A percentile compares a stretch with the other conserved stretches of the same genome.
These are phyloP conservation scores for Hippopotamus amphibius DNA, from an alignment of 2,113 vertebrate genomes.

Conservation along the genomic window DNA sequence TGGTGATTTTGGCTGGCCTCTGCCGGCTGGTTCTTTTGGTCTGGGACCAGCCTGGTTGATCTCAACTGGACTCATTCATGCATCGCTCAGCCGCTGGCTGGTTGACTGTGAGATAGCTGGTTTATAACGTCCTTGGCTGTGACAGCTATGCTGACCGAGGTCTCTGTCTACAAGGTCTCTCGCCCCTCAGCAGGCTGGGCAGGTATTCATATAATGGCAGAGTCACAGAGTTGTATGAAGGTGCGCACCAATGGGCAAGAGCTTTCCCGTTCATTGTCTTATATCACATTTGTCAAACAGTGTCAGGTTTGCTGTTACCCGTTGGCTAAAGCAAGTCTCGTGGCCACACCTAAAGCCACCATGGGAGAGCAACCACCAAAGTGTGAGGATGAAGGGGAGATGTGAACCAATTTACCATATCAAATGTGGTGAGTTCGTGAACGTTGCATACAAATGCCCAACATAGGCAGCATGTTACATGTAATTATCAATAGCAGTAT, in stretches of 20 bases:
- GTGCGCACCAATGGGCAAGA: neutral
- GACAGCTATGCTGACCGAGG: neutral
- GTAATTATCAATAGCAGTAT: neutral
- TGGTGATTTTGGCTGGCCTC: neutral
- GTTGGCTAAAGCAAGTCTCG: neutral
- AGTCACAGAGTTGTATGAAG: neutral
- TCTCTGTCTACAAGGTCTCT: neutral
- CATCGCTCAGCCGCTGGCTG: neutral
- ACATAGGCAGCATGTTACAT: neutral
- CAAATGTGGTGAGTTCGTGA: neutral
- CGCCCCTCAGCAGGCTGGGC: neutral
- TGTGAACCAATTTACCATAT: neutral
- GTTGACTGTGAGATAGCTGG: fast-evolving
- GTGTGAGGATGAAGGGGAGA: neutral
- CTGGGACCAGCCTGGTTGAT: neutral
- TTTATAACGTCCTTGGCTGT: neutral
- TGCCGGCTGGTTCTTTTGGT: neutral
- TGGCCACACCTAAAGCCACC: neutral
- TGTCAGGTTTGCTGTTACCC: neutral
- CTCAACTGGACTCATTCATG: neutral
- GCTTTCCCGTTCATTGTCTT: neutral
- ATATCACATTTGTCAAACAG: neutral
- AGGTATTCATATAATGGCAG: neutral
- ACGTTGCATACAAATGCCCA: neutral
- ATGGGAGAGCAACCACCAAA: neutral